Evolutionary conservation across 2,888 invertebrate species (phyloP).

Genomic region (Ernsta delagoae): DNA sequence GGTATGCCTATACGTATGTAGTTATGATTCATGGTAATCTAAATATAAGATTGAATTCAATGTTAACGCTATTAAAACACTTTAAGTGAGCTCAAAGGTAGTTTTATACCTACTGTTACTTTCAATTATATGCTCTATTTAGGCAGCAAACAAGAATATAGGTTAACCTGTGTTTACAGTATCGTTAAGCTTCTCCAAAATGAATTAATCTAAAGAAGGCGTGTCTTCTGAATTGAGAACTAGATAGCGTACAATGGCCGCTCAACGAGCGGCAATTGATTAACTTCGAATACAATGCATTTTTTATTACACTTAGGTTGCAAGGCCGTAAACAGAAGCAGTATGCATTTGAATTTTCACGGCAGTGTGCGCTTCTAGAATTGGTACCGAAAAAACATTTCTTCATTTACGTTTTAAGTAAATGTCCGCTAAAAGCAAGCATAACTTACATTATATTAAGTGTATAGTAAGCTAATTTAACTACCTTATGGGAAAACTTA

Average conservation of each 20-base stretch:
- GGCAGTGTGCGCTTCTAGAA: neutral
- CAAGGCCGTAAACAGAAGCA: constrained; percentile 14
- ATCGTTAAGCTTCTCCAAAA: constrained; percentile 3
- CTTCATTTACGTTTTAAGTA: neutral
- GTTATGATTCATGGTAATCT: constrained; percentile 4
- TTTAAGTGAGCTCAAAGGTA: neutral
- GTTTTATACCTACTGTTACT: constrained; percentile 2
- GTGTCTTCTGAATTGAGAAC: constrained; percentile 20
- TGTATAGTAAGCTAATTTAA: neutral
- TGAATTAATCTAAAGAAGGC: constrained; percentile 26
- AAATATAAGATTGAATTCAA: neutral
- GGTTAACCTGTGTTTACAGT: constrained; percentile 15
- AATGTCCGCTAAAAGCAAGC: too few species aligned
- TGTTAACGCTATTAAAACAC: neutral
- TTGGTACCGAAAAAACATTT: neutral
- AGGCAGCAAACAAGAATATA: constrained; percentile 7
- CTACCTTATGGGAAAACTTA: neutral
- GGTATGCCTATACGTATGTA: too few species aligned
- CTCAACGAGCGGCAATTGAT: constrained; percentile 10
- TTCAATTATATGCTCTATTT: neutral
- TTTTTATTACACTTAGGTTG: constrained; percentile 3
- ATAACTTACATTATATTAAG: too few species aligned
- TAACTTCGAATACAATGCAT: constrained; percentile 10
- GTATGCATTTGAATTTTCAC: constrained; percentile 4
- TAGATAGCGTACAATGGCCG: constrained; percentile 13